These are phyloP conservation scores for Tympanuchus pallidicinctus DNA, from an alignment of 2,113 vertebrate species.

Conservation along the genomic window DNA sequence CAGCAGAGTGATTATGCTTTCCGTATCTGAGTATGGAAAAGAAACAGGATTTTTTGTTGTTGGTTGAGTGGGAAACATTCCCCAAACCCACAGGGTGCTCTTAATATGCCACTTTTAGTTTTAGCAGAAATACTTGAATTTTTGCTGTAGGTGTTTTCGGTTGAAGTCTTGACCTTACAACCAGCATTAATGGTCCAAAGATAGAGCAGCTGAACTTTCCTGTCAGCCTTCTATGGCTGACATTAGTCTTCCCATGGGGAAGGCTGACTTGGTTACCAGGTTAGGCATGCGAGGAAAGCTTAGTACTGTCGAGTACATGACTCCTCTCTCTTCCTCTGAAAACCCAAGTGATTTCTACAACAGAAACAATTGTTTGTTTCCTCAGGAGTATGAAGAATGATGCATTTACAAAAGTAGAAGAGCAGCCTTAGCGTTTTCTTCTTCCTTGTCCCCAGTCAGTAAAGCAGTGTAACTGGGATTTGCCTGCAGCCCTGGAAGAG, in stretches of 20 bases:
- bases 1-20: constrained; percentile 53
- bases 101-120: constrained; percentile 74
- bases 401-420: background rate
- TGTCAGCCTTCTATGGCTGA: constrained; percentile 26
- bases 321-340: background rate
- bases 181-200: constrained; percentile 70
- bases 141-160: constrained; percentile 70
- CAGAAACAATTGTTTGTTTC: background rate
- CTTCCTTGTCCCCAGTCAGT: background rate
- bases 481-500: background rate
- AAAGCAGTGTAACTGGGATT: background rate
- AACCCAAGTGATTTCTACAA: background rate
- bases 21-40: constrained; percentile 17
- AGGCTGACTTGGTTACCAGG: constrained; percentile 33
- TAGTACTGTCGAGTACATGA: constrained; percentile 7
- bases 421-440: fast-evolving
- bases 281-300: constrained; percentile 55
- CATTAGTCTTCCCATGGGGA: constrained; percentile 59
- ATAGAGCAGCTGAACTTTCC: constrained; percentile 70
- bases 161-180: constrained; percentile 72
- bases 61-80: constrained; percentile 70
- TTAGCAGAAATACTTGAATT: constrained; percentile 67
- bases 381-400: background rate
- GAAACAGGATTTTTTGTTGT: background rate
- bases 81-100: constrained; percentile 66